Percentiles rank a stretch among this genome's conserved stretches.
These are phyloP conservation scores for Pentalonia nigronervosa DNA, from an alignment of 1,140 invertebrate species.

Conservation along the genomic window DNA sequence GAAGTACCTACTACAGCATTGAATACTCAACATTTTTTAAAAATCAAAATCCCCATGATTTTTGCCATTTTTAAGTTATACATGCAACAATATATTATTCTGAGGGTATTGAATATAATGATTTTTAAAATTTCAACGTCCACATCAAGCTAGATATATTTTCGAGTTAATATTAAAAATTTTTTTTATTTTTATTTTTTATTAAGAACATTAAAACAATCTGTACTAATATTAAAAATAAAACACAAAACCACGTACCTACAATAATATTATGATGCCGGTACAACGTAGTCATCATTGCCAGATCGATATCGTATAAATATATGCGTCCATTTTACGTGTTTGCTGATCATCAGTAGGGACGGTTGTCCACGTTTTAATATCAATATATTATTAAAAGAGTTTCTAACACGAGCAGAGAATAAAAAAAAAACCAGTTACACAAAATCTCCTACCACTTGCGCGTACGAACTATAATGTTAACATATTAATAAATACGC, in stretches of 20 bases:
- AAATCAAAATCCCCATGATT: background rate
- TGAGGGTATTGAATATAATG: background rate
- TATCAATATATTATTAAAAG: background rate
- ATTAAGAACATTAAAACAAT: no score
- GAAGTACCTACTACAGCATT: background rate
- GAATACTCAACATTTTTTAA: background rate
- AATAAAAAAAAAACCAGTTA: constrained; percentile 28
- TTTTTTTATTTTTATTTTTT: no score
- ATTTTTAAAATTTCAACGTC: background rate
- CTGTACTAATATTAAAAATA: constrained; percentile 21
- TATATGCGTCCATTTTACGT: background rate
- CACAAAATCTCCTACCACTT: constrained; percentile 5
- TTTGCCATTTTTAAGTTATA: background rate
- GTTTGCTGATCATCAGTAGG: background rate
- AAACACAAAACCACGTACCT: background rate
- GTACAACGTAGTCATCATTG: background rate
- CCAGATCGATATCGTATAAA: constrained; percentile 1
- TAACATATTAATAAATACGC: background rate
- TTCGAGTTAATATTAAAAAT: no score
- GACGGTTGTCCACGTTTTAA: background rate
- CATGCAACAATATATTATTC: background rate
- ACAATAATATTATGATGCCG: background rate
- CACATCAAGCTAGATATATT: background rate
- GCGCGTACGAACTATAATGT: background rate
- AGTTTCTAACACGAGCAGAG: background rate